These are phyloP conservation scores for Jordanella pulchra DNA, from an alignment of 2,797 vertebrate genomes.

Conservation along the genomic window DNA sequence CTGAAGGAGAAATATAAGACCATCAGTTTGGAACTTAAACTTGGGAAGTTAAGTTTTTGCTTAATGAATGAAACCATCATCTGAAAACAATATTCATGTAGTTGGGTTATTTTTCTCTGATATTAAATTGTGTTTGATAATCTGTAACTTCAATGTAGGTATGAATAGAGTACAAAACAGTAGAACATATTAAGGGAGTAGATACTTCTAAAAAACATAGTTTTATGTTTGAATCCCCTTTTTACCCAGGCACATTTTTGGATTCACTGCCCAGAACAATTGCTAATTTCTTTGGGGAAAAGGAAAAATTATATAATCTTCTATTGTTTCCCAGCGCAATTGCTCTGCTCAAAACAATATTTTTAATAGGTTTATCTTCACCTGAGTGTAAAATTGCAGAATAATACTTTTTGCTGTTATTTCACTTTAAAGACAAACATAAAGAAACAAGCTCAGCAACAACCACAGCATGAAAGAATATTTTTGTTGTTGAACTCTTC, in stretches of 20 bases:
- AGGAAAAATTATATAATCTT: constrained; percentile 11
- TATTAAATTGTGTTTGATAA: not conserved
- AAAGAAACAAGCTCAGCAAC: constrained; percentile 36
- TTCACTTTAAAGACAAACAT: constrained; percentile 18
- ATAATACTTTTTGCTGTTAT: constrained; percentile 25
- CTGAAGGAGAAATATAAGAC: not conserved
- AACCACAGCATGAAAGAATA: constrained; percentile 40
- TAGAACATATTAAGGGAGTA: not conserved
- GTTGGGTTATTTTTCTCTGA: not conserved
- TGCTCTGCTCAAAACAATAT: constrained; percentile 15
- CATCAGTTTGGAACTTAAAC: not conserved
- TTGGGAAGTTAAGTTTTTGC: not conserved
- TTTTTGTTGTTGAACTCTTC: constrained; percentile 33
- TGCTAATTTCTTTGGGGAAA: constrained; percentile 19
- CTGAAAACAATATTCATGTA: not conserved
- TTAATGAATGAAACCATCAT: not conserved
- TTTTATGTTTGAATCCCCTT: constrained; percentile 6
- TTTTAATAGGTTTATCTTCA: constrained; percentile 37
- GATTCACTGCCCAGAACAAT: constrained; percentile 29
- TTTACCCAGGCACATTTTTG: constrained; percentile 21
- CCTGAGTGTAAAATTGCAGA: constrained; percentile 50
- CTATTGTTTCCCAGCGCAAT: constrained; percentile 17
- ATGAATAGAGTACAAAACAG: not conserved
- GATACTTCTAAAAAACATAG: too few species aligned
- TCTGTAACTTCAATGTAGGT: not conserved